phyloP scores from a whole-genome alignment of 92 coral and sea anemone genomes.

The Plumapathes pennacea region DNA sequence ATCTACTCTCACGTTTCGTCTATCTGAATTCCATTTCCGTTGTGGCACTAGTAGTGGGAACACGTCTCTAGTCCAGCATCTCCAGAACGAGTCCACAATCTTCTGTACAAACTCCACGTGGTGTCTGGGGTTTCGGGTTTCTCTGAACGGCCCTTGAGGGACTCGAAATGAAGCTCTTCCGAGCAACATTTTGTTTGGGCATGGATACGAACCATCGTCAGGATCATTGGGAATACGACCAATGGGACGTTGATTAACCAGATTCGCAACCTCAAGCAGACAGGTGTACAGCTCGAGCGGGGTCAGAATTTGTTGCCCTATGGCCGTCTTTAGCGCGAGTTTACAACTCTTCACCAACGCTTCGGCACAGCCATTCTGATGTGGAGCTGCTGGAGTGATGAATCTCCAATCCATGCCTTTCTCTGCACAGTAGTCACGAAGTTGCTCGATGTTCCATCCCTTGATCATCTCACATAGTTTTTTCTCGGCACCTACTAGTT shows the following conservation, averaged over 20 bases:
- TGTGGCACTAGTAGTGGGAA: conserved; percentile 6
- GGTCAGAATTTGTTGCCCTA: conserved; percentile 28
- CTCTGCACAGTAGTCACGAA: conserved; percentile 33
- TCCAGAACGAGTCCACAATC: conserved; percentile 7
- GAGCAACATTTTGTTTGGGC: conserved; percentile 46
- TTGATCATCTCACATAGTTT: conserved; percentile 20
- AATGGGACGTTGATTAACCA: conserved; percentile 42
- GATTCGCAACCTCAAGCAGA: conserved; percentile 35
- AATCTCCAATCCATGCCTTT: conserved; percentile 43
- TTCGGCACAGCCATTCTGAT: conserved; percentile 50
- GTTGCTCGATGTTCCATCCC: conserved; percentile 16
- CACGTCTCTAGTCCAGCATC: conserved; percentile 1
- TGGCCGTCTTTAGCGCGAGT: conserved; percentile 34
- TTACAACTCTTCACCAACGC: conserved; percentile 39
- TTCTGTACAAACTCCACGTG: conserved; percentile 10
- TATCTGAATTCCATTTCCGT: conserved; percentile 6
- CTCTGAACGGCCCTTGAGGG: conserved; percentile 53
- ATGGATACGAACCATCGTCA: conserved; percentile 28
- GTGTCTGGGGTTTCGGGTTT: conserved; percentile 7
- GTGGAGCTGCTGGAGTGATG: conserved; percentile 50
- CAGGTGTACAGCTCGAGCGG: conserved; percentile 31
- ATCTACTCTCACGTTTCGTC: conserved; percentile 9
- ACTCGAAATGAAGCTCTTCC: conserved; percentile 32
- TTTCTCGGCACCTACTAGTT: conserved; percentile 49
- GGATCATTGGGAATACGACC: conserved; percentile 50